These are phyloP conservation scores for Rugalucina vietnamica DNA, from an alignment of 2,888 invertebrate genomes.

Conservation along the genomic window DNA sequence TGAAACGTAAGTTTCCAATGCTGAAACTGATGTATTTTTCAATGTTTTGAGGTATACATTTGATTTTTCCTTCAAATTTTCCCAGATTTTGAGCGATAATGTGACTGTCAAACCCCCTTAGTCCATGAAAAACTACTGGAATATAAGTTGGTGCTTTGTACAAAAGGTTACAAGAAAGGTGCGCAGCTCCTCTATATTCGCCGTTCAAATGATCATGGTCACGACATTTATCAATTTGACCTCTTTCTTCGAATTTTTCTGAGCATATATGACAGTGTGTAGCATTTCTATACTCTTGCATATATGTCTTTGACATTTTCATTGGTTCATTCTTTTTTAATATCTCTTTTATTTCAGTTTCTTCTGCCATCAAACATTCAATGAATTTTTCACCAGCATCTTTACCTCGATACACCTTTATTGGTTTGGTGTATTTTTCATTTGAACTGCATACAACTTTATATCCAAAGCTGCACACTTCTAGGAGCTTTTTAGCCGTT, in stretches of 20 bases:
- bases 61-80: background rate
- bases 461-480: background rate
- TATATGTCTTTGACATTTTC: background rate
- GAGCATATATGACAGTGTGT: too few species aligned
- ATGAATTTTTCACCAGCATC: background rate
- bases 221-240: too few species aligned
- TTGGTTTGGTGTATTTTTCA: background rate
- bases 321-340: background rate
- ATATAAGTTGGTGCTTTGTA: background rate
- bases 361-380: background rate
- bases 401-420: background rate
- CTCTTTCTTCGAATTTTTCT: too few species aligned
- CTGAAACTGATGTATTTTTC: constrained; percentile 49
- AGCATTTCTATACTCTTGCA: too few species aligned
- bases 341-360: background rate
- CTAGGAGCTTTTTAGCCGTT: background rate
- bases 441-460: background rate
- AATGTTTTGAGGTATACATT: constrained; percentile 20
- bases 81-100: background rate
- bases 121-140: background rate
- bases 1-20: constrained; percentile 30
- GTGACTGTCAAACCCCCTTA: background rate
- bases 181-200: background rate
- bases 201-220: background rate
- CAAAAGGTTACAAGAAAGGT: background rate